Conservation (phyloP, 2,888 invertebrate genomes). For the Lacanobia oleracea region DNA sequence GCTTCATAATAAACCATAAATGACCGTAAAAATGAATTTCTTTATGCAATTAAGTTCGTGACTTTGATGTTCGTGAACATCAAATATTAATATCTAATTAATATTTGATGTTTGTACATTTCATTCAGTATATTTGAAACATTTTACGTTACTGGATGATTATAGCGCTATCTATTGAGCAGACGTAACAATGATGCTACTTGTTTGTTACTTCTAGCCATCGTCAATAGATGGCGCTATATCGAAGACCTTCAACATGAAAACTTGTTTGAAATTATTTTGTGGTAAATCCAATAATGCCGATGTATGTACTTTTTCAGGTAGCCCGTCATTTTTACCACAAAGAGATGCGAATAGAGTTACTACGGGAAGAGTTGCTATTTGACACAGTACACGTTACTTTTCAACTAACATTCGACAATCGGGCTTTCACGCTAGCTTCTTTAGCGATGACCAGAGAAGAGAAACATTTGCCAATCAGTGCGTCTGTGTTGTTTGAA, state of each 20-base stretch:
- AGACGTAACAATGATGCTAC: rapidly evolving
- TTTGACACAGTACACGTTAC: conserved; percentile 98
- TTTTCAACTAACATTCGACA: conserved; percentile 98
- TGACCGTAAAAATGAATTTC: too few species aligned
- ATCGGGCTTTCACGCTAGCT: conserved; percentile 96
- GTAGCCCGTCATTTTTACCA: conserved; percentile 98
- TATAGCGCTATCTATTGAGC: conserved; percentile 21
- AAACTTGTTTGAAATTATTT: not conserved
- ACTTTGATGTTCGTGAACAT: too few species aligned
- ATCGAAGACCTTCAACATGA: not conserved
- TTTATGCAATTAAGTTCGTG: too few species aligned
- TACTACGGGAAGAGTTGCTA: conserved; percentile 96
- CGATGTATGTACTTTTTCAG: conserved; percentile 76
- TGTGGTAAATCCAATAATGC: not conserved
- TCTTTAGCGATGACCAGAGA: conserved; percentile 96
- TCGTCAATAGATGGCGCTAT: conserved; percentile 28
- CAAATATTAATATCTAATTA: too few species aligned
- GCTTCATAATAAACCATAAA: too few species aligned
- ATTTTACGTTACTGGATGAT: not conserved
- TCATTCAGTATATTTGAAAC: too few species aligned
- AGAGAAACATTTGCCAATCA: conserved; percentile 96
- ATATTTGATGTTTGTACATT: too few species aligned
- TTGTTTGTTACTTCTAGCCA: rapidly evolving
- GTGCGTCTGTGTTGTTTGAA: conserved; percentile 97
- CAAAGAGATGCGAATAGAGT: conserved; percentile 97